Percentiles rank a stretch among this genome's conserved stretches.
Evolutionary conservation across 2,888 invertebrate species (phyloP).

Genomic region (Meloe dianella): DNA sequence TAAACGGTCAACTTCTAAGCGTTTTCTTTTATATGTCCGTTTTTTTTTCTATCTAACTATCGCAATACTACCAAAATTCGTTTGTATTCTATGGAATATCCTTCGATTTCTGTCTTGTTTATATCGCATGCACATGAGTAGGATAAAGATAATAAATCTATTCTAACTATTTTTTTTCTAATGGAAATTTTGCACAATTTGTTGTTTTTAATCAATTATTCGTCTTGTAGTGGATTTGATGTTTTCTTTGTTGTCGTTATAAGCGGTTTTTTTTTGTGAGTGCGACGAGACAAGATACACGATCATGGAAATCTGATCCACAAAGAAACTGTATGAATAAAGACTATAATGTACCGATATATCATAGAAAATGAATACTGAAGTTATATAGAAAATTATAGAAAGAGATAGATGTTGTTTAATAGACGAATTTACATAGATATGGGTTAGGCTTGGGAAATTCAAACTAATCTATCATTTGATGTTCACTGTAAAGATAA

Average conservation of each 20-base stretch:
- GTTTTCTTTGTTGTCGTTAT: background rate
- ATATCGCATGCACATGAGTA: no score
- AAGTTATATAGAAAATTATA: slow-evolving; percentile 34
- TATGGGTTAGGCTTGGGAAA: slow-evolving; percentile 35
- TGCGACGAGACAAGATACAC: slow-evolving; percentile 2
- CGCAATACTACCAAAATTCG: no score
- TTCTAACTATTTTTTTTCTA: no score
- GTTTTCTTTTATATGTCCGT: no score
- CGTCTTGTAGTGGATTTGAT: no score
- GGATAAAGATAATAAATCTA: no score
- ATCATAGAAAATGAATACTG: slow-evolving; percentile 35
- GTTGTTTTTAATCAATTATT: no score
- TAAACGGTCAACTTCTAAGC: no score
- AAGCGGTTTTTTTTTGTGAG: background rate
- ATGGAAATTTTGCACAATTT: no score
- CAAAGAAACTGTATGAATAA: slow-evolving; percentile 29
- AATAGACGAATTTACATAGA: background rate
- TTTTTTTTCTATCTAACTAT: no score
- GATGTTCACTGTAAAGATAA: slow-evolving; percentile 28
- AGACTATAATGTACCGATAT: slow-evolving; percentile 34
- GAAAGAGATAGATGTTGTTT: background rate
- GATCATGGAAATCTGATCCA: slow-evolving; percentile 33
- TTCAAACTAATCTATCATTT: slow-evolving; percentile 33
- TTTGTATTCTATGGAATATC: no score
- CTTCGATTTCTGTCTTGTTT: no score